Percentiles rank a stretch among this genome's conserved stretches.
Conservation (phyloP, 2,797 vertebrate genomes). For the Melanotaenia boesemani region DNA sequence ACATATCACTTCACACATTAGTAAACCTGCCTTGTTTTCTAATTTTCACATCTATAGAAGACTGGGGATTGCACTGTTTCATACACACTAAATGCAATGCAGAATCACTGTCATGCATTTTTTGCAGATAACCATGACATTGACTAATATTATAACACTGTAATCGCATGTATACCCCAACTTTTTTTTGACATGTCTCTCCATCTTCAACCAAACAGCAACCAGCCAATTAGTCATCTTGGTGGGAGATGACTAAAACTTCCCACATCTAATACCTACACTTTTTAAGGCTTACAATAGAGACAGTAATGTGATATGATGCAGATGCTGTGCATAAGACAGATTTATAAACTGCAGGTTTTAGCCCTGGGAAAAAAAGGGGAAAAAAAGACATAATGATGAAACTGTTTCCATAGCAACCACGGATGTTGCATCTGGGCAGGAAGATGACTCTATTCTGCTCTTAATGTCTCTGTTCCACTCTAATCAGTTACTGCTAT, state of each 20-base stretch:
- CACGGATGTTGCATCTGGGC: constrained; percentile 60
- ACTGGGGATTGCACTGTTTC: background rate
- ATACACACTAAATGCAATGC: background rate
- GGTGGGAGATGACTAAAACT: constrained; percentile 57
- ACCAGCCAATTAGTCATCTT: constrained; percentile 63
- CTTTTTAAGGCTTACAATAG: constrained; percentile 45
- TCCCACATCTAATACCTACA: constrained; percentile 50
- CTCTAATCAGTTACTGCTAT: constrained; percentile 27
- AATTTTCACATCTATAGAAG: too few species aligned
- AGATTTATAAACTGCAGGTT: constrained; percentile 52
- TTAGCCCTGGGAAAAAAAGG: constrained; percentile 30
- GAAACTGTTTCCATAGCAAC: constrained; percentile 70
- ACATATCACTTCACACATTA: background rate
- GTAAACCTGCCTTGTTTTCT: background rate
- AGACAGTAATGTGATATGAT: constrained; percentile 28
- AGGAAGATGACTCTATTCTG: constrained; percentile 45
- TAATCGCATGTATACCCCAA: constrained; percentile 28
- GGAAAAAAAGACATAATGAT: constrained; percentile 56
- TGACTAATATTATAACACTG: constrained; percentile 23
- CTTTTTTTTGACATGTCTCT: constrained; percentile 19
- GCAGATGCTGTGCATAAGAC: constrained; percentile 29
- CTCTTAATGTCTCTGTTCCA: constrained; percentile 26
- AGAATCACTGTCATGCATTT: background rate
- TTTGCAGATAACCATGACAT: background rate
- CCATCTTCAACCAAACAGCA: constrained; percentile 20